phyloP scores from a whole-genome alignment of 30 jellyfish, hydroid and myxozoan genomes.

The Hydractinia echinata region DNA sequence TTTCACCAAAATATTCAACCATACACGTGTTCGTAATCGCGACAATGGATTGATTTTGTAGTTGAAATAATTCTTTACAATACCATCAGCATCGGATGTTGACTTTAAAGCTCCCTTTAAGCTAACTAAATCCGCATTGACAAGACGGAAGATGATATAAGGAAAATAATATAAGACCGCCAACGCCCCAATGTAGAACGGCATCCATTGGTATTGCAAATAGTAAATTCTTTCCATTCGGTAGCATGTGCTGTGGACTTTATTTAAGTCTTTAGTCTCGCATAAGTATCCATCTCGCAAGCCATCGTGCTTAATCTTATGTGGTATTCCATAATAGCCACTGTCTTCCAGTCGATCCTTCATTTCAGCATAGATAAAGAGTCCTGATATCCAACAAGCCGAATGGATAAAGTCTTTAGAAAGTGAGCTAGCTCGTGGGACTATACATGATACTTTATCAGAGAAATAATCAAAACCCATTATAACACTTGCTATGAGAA shows the following conservation, averaged over 20 bases:
- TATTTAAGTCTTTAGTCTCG: not conserved
- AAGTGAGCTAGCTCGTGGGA: conserved; percentile 2
- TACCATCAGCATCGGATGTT: conserved; percentile 26
- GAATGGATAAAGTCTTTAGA: conserved; percentile 40
- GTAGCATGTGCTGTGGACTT: not conserved
- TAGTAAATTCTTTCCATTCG: conserved; percentile 29
- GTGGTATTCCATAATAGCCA: conserved; percentile 30
- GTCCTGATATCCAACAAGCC: conserved; percentile 47
- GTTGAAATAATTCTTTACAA: conserved; percentile 40
- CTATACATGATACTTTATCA: conserved; percentile 30
- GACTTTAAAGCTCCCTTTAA: conserved; percentile 24
- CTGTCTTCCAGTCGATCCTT: conserved; percentile 26
- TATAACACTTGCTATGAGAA: conserved; percentile 29
- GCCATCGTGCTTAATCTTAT: conserved; percentile 16
- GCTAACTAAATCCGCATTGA: conserved; percentile 32
- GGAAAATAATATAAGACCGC: conserved; percentile 35
- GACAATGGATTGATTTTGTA: conserved; percentile 28
- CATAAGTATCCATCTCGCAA: conserved; percentile 7
- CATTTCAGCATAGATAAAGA: conserved; percentile 28
- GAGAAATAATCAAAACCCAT: conserved; percentile 42
- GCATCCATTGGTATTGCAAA: conserved; percentile 45
- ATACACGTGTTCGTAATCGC: conserved; percentile 19
- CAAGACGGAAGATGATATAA: conserved; percentile 16
- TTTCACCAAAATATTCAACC: conserved; percentile 25
- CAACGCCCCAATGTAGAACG: conserved; percentile 42